Evolutionary conservation across 1,140 invertebrate species (phyloP).

Genomic region (Cyrtorhinus lividipennis): DNA sequence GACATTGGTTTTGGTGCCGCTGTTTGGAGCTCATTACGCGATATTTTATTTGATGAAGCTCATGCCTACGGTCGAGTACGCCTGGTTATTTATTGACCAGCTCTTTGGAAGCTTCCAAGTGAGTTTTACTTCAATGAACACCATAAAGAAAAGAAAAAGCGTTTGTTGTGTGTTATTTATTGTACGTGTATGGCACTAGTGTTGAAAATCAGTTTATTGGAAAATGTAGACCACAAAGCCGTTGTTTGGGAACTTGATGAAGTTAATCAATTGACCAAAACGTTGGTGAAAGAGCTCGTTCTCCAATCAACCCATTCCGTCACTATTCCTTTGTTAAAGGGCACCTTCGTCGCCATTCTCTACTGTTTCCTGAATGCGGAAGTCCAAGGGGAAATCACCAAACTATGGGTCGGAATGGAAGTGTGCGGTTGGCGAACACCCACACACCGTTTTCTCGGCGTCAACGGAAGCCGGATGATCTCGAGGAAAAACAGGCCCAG

Average conservation of each 20-base stretch:
- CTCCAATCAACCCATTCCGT: not conserved
- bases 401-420: constrained; percentile 16
- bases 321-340: no score
- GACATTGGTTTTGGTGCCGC: constrained; percentile 59
- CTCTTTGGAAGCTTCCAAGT: constrained; percentile 68
- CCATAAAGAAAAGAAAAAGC: constrained; percentile 10
- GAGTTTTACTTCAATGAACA: not conserved
- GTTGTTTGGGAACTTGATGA: no score
- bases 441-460: not conserved
- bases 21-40: constrained; percentile 67
- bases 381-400: constrained; percentile 38
- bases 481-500: not conserved
- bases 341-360: constrained; percentile 49
- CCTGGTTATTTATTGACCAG: constrained; percentile 60
- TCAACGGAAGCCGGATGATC: not conserved
- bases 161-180: no score
- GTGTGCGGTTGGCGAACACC: not conserved
- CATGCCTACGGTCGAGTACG: constrained; percentile 37
- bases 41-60: constrained; percentile 43
- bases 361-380: constrained; percentile 54
- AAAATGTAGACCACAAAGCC: no score
- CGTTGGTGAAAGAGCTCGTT: no score
- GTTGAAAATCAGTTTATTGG: no score
- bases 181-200: no score
- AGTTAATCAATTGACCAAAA: no score